These are phyloP conservation scores for Dromius quadrimaculatus DNA, from an alignment of 2,888 invertebrate species.

Conservation along the genomic window DNA sequence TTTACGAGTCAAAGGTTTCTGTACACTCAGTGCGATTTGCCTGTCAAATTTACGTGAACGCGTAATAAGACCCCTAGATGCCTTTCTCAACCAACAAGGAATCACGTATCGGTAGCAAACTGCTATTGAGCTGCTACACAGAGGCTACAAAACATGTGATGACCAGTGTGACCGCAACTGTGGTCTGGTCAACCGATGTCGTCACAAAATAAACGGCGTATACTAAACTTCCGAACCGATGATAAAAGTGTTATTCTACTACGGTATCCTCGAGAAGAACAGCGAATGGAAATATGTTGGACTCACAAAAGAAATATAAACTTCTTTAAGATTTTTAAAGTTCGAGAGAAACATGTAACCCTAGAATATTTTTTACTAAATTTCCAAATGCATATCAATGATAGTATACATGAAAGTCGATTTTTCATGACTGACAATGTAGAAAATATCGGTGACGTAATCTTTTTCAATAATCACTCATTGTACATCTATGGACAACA, in stretches of 20 bases:
- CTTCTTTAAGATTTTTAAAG: too few species aligned
- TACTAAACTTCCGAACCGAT: not conserved
- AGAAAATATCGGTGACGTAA: too few species aligned
- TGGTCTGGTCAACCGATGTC: not conserved
- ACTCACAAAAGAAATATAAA: constrained; percentile 12
- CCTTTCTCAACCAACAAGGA: constrained; percentile 7
- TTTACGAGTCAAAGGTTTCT: constrained; percentile 41
- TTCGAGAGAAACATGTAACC: too few species aligned
- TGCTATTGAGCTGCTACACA: constrained; percentile 9
- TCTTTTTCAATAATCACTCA: too few species aligned
- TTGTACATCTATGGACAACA: too few species aligned
- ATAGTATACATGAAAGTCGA: too few species aligned
- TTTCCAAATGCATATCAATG: too few species aligned
- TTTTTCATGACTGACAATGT: too few species aligned
- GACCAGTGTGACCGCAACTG: constrained; percentile 6
- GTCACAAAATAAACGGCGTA: not conserved
- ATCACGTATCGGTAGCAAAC: constrained; percentile 17
- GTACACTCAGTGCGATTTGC: constrained; percentile 24
- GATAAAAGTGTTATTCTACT: not conserved
- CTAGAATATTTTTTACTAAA: too few species aligned
- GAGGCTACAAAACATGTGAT: constrained; percentile 20
- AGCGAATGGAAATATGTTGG: too few species aligned
- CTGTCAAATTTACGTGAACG: constrained; percentile 38
- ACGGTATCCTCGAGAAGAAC: not conserved
- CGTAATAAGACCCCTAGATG: not conserved